Percentiles rank a stretch among this genome's conserved stretches.
These are phyloP conservation scores for Palaemon carinicauda DNA, from an alignment of 1,140 invertebrate species.

Conservation along the genomic window DNA sequence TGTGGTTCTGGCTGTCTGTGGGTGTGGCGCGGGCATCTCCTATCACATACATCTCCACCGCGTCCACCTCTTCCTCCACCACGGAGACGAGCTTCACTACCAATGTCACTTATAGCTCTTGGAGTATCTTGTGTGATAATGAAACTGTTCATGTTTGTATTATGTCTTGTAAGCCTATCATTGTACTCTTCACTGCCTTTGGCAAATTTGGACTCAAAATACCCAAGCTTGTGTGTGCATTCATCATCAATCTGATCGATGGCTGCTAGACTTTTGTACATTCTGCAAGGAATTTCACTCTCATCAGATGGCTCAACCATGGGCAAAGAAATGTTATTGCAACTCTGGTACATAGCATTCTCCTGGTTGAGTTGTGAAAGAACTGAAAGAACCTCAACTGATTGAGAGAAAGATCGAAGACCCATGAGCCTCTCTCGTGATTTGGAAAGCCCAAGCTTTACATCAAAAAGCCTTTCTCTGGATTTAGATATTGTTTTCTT, in stretches of 20 bases:
- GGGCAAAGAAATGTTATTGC: constrained; percentile 55
- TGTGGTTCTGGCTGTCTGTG: constrained; percentile 49
- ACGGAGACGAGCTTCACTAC: constrained; percentile 28
- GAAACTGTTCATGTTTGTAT: constrained; percentile 39
- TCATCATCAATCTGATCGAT: constrained; percentile 57
- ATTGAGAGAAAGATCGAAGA: constrained; percentile 56
- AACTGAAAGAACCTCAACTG: constrained; percentile 52
- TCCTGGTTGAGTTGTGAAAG: constrained; percentile 52
- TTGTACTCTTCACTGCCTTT: constrained; percentile 56
- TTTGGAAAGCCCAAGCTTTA: constrained; percentile 26
- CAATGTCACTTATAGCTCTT: constrained; percentile 3
- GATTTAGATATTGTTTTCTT: constrained; percentile 64
- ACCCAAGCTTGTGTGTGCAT: constrained; percentile 46
- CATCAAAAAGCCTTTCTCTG: constrained; percentile 64
- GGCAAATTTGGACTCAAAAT: constrained; percentile 54
- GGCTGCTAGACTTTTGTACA: constrained; percentile 58
- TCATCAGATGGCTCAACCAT: constrained; percentile 23
- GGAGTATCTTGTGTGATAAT: constrained; percentile 10
- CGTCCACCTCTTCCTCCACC: constrained; percentile 43
- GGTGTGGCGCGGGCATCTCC: constrained; percentile 38
- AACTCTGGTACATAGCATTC: constrained; percentile 53
- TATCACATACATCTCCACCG: constrained; percentile 24
- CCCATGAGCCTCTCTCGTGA: constrained; percentile 43
- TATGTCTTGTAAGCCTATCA: constrained; percentile 36
- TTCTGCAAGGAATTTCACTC: constrained; percentile 32